Conservation (phyloP, 2,888 invertebrate genomes). For the Aphidoletes aphidimyza region DNA sequence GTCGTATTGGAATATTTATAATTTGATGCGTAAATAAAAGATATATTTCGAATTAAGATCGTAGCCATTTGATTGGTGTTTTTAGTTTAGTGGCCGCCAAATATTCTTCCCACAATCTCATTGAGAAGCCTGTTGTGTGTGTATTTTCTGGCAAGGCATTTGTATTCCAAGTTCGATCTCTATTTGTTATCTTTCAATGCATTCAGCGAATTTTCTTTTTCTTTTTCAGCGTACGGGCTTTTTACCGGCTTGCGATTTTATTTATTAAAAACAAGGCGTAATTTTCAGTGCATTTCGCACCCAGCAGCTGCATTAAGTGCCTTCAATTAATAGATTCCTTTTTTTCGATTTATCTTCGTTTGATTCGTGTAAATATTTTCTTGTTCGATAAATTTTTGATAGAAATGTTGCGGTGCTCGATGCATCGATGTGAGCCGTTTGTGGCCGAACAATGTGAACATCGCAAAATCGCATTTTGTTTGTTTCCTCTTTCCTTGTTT, state of each 20-base stretch:
- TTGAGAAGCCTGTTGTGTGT: too few species aligned
- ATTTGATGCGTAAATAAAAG: conserved; percentile 31
- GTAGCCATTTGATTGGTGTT: conserved; percentile 29
- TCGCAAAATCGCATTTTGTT: background rate
- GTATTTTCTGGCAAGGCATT: too few species aligned
- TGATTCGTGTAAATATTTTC: conserved; percentile 51
- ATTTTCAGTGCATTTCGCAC: conserved; percentile 39
- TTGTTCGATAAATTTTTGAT: conserved; percentile 48
- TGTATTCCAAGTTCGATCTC: too few species aligned
- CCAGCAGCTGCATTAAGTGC: conserved; percentile 49
- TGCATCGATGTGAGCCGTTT: too few species aligned
- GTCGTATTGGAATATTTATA: background rate
- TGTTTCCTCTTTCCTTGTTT: background rate
- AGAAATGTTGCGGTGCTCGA: background rate
- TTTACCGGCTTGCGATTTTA: background rate
- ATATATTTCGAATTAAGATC: conserved; percentile 51
- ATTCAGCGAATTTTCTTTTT: too few species aligned
- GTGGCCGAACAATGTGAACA: too few species aligned
- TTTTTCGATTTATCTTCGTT: conserved; percentile 37
- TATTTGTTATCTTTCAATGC: conserved; percentile 9
- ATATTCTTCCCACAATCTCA: conserved; percentile 40
- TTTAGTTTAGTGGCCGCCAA: conserved; percentile 21
- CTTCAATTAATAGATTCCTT: conserved; percentile 51
- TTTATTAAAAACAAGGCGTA: conserved; percentile 11
- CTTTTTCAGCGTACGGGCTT: too few species aligned